These are phyloP conservation scores for Acromyrmex echinatior DNA, from an alignment of 1,140 invertebrate genomes.

Conservation along the genomic window DNA sequence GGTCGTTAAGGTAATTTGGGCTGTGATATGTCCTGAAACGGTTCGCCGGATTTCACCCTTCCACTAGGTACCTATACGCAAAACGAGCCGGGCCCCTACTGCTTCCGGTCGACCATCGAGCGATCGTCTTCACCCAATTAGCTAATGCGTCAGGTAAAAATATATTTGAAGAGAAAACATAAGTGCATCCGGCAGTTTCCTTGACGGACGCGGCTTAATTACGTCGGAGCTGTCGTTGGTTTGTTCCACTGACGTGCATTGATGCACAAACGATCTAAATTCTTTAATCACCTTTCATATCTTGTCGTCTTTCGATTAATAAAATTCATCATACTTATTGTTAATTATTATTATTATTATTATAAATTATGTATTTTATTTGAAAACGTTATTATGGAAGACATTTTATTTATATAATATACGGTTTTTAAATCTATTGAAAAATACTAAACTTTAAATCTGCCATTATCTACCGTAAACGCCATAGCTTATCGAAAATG, in stretches of 20 bases:
- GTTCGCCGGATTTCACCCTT: conserved; percentile 27
- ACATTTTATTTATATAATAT: background rate
- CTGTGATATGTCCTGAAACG: conserved; percentile 32
- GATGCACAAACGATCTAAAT: background rate
- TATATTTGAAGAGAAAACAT: conserved; percentile 49
- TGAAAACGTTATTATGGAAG: background rate
- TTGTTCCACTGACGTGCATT: background rate
- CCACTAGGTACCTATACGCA: background rate
- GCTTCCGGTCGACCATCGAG: conserved; percentile 16
- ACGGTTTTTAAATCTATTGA: background rate
- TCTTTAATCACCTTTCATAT: background rate
- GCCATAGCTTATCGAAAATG: background rate
- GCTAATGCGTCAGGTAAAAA: conserved; percentile 69
- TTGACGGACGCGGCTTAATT: conserved; percentile 66
- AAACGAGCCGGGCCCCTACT: background rate
- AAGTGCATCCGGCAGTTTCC: conserved; percentile 38
- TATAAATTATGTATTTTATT: background rate
- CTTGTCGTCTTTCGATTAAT: background rate
- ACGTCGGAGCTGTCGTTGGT: conserved; percentile 43
- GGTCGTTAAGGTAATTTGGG: conserved; percentile 66
- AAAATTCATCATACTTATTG: background rate
- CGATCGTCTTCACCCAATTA: conserved; percentile 68
- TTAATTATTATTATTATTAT: background rate
- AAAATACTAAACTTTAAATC: background rate
- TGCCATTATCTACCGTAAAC: background rate